Evolutionary conservation across 1,140 invertebrate genomes (phyloP).

Genomic region (Brachionus angularis): DNA sequence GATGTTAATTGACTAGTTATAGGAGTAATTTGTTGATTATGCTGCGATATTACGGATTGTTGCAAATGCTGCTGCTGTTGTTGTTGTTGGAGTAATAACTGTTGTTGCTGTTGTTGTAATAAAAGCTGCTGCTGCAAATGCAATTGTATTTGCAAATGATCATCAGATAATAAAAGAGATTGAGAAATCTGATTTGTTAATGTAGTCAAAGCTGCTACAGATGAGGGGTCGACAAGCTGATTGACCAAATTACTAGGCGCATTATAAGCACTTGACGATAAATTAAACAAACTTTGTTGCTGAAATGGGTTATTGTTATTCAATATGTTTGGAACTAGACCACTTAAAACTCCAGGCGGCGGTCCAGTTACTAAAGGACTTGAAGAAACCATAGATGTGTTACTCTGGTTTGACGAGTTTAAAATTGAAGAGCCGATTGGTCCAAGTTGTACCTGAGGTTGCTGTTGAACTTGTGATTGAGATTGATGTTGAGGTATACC

Average conservation of each 20-base stretch:
- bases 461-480: not conserved
- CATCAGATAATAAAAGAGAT: constrained; percentile 8
- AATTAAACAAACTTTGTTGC: not conserved
- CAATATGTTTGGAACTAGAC: not conserved
- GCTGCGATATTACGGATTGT: not conserved
- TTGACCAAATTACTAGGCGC: not conserved
- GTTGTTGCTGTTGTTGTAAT: constrained; percentile 32
- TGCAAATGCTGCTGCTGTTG: not conserved
- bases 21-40: not conserved
- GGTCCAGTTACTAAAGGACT: not conserved
- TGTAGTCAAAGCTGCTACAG: not conserved
- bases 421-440: constrained; percentile 33
- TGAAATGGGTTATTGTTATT: not conserved
- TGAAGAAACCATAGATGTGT: no score
- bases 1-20: constrained; percentile 7
- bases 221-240: not conserved
- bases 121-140: constrained; percentile 38
- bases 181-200: constrained; percentile 31
- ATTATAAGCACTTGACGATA: no score
- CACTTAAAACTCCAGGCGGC: not conserved
- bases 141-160: constrained; percentile 22
- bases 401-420: not conserved
- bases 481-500: constrained; percentile 39
- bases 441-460: constrained; percentile 7
- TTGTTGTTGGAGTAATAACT: constrained; percentile 1